Base-by-base conservation (phyloP, 2,888 invertebrate genomes). In the Venusia cambrica region DNA sequence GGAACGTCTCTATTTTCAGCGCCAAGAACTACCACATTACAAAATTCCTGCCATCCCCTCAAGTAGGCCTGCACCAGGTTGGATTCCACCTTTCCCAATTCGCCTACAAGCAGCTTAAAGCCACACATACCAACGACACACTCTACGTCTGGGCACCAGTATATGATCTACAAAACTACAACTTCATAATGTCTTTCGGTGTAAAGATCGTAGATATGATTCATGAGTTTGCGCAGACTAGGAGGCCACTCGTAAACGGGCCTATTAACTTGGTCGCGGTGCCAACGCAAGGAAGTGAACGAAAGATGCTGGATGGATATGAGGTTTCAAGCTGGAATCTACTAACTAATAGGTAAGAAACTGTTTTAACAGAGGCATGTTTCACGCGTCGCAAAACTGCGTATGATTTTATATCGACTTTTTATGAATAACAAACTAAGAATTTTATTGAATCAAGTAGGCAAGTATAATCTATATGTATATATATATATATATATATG, bases 261-360 rank as follows among this genome's bases (percentile, higher is more conserved):
- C 73, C 80, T 1, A 87, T 87, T 16, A 84, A 85, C 58, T 51
- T 87, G 11, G 61, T 83, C 0, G 66, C 79, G 0, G 72, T 84
- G 1, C 85, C 85, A 0, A 48, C 54, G 1, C n/a, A n/a, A n/a
- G n/a, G n/a, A n/a, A n/a, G n/a, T n/a, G n/a, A n/a, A n/a, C n/a
- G n/a, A n/a, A n/a, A n/a, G n/a, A 49, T 61, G 4, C 41, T 84
- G 33, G 61, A 69, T 45, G 74, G 77, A 1, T 85, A 79, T 51
- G 84, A 84, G 44, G 59, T 74, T 25, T 73, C 69, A 1, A 80
- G 81, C 38, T 85, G 84, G 84, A 81, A 76, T 62, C 59, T 84
- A 22, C 54, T 83, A 19, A 79, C 79, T n/a, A 80, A 77, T 45
- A 72, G 76, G 84, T 84, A 51, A 70, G 76, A 58, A 13, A 2